Evolutionary conservation across 2,797 vertebrate genomes (phyloP), one percentile per base, ranked within the genome.

Genomic region (Parambassis ranga): DNA sequence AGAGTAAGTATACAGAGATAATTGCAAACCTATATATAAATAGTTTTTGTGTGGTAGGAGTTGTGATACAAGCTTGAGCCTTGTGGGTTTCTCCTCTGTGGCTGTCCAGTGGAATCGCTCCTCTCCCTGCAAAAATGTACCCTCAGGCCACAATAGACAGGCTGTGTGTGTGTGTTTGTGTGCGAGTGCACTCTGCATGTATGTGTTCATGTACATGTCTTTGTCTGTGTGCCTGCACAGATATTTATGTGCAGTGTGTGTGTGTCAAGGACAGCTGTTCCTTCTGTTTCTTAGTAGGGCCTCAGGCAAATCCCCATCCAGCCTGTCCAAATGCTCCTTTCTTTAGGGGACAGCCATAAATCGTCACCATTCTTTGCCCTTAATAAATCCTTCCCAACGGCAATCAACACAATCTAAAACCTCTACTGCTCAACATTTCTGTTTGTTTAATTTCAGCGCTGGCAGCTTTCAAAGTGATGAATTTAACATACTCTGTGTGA

Each of bases 191-290:
- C 26, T 23, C 23, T 63, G 57, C 42, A 22, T 52, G 67, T 38
- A 24, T 16, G 10, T 43, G 59, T 39, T 15, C 33, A 5, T 28
- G 60, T 7, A n/a, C 44, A 39, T 10, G 47, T 47, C 32, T 48
- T 43, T 75, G 76, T 72, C 36, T 55, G 33, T 6, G 16, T 63
- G 65, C 10, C 44, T 66, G 71, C 30, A 14, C 7, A 27, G 19
- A 39, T 32, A 47, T 77, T 33, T 62, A 63, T 41, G 51, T 71
- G 69, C 43, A n/a, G 65, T 14, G 59, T 75, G 47, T 75, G 47
- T 74, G 83, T 66, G 73, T 86, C 82, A 86, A 85, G 86, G 82
- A 75, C 84, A 85, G 77, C 82, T 80, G 83, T 82, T 86, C 73
- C 64, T 80, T 71, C 61, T 70, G 77, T 79, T 73, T 77, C 79